A percentile compares a stretch with the other conserved stretches of the same genome.
These are phyloP conservation scores for Drosophila burlai DNA, from an alignment of 1,140 invertebrate genomes.

Conservation along the genomic window DNA sequence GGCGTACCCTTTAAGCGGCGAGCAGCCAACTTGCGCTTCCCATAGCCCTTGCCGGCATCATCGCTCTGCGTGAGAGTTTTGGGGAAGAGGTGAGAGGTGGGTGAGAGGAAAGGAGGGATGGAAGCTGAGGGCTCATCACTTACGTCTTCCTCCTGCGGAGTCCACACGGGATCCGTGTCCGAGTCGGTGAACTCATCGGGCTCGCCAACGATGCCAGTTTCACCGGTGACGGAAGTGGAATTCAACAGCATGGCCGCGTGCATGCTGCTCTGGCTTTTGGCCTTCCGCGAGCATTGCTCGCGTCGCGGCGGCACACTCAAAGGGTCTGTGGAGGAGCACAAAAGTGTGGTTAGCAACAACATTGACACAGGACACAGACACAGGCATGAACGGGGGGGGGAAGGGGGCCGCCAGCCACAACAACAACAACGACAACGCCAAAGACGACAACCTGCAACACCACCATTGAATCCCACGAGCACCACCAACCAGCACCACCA, in stretches of 20 bases:
- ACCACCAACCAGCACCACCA: slow-evolving; percentile 30
- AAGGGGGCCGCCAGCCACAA: slow-evolving; percentile 10
- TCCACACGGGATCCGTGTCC: slow-evolving; percentile 91
- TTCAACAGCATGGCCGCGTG: slow-evolving; percentile 72
- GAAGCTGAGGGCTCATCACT: slow-evolving; percentile 44
- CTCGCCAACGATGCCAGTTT: slow-evolving; percentile 81
- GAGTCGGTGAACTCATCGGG: slow-evolving; percentile 87
- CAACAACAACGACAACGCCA: slow-evolving; percentile 40
- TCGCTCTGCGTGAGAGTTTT: slow-evolving; percentile 64
- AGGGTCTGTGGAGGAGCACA: slow-evolving; percentile 85
- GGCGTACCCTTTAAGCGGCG: slow-evolving; percentile 78
- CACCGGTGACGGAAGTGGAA: slow-evolving; percentile 53
- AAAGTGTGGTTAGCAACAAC: slow-evolving; percentile 73
- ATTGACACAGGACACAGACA: slow-evolving; percentile 44
- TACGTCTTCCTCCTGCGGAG: slow-evolving; percentile 87
- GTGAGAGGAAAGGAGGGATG: slow-evolving; percentile 13
- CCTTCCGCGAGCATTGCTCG: slow-evolving; percentile 88
- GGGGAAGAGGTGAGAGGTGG: slow-evolving; percentile 1
- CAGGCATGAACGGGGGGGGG: slow-evolving; percentile 17
- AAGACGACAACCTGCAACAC: slow-evolving; percentile 41
- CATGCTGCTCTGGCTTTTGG: slow-evolving; percentile 86
- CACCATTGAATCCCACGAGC: slow-evolving; percentile 25
- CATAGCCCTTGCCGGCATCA: slow-evolving; percentile 71
- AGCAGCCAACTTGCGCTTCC: slow-evolving; percentile 73
- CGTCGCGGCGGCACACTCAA: slow-evolving; percentile 87